Evolutionary conservation across 2,888 invertebrate species (phyloP), one percentile per base, ranked within the genome.

Genomic region (Hydrotaea cyrtoneurina): DNA sequence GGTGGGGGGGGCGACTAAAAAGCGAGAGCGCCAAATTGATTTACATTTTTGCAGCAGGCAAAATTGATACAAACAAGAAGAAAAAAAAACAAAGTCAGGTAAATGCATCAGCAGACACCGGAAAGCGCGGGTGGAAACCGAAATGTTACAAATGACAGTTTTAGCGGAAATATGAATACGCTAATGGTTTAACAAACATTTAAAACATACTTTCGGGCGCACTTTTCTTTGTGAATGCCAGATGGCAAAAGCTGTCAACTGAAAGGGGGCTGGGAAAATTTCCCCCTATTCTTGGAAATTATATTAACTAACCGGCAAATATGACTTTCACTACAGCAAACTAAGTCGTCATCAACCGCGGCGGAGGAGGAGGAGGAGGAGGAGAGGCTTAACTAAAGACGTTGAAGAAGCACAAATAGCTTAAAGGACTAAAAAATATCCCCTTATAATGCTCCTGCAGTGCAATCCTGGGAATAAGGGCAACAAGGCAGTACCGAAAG

Each of bases 391-490:
- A 39, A 39, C 3, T 7, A 31, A 4, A 7, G 31, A 2, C 2
- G 31, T 31, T 4, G 31, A 7, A 31, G 31, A 2, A 39, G 39
- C 3, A 4, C 8, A 36, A 36, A 39, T 39, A 1, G 11, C 39
- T 39, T 31, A 39, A 39, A 39, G 39, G 39, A 10, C n/a, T n/a
- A 31, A 76, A 57, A 64, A 81, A 83, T 76, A 76, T 85, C 86
- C 86, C 86, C 21, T 17, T 87, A 86, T 87, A 85, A 79, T 78
- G 83, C 82, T 87, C 85, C 85, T 83, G 83, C 87, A 85, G 53
- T 86, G 88, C 87, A 86, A 86, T 86, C 85, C 87, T 86, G 87
- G 86, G 82, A 87, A 86, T 86, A 87, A 86, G 86, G 87, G 78
- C 87, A 86, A 80, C 62, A 50, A 50, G 50, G 50, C 50, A 50